phyloP scores from a whole-genome alignment of 2,888 invertebrate genomes.

The Ophion obscuratus region DNA sequence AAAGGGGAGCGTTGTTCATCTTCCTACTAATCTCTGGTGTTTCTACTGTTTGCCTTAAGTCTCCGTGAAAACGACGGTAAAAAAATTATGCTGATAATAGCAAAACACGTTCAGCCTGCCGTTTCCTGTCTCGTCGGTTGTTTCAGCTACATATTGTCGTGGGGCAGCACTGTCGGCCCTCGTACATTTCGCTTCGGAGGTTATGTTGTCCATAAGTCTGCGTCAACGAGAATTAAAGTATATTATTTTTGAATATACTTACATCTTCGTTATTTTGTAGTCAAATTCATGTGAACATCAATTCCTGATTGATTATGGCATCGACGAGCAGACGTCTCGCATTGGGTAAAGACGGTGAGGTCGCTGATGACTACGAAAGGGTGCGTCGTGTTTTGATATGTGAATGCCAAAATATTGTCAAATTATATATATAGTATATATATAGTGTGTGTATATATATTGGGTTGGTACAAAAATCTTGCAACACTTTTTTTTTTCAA shows the following conservation, averaged over 20 bases:
- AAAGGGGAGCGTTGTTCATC: too few relatives aligned
- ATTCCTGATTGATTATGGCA: slow-evolving; percentile 70
- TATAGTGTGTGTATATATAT: too few relatives aligned
- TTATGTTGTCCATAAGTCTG: not conserved
- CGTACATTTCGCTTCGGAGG: not conserved
- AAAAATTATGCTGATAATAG: too few relatives aligned
- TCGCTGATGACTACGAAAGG: slow-evolving; percentile 77
- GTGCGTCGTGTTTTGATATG: slow-evolving; percentile 68
- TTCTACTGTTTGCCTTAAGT: too few relatives aligned
- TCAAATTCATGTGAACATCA: slow-evolving; percentile 30
- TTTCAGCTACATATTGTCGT: not conserved
- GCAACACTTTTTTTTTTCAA: too few relatives aligned
- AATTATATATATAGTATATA: too few relatives aligned
- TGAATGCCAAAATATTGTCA: not conserved
- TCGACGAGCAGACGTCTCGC: slow-evolving; percentile 74
- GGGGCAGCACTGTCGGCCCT: not conserved
- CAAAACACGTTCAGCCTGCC: too few relatives aligned
- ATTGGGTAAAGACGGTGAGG: slow-evolving; percentile 75
- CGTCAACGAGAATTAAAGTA: not conserved
- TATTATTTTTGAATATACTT: not conserved
- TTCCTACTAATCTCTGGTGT: too few relatives aligned
- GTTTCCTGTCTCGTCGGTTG: too few relatives aligned
- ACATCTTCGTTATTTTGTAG: not conserved
- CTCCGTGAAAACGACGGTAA: too few relatives aligned
- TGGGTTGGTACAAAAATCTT: too few relatives aligned